Evolutionary conservation across 2,888 invertebrate species (phyloP).

Genomic region (Drosophila paranaensis): DNA sequence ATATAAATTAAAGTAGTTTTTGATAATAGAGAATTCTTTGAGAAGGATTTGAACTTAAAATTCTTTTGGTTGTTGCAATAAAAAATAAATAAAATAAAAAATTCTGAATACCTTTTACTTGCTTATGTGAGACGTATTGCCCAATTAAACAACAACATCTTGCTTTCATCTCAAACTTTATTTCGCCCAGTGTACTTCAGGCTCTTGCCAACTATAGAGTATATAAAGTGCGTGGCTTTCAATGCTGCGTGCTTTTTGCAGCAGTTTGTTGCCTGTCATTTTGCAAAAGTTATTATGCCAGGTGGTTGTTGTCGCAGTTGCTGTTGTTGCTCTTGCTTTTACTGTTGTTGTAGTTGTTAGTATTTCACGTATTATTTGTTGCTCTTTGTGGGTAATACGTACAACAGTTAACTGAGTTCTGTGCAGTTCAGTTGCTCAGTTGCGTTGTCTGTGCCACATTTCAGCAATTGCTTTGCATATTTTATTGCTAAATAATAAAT

Average conservation of each 20-base stretch:
- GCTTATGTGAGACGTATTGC: neutral
- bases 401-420: conserved; percentile 68
- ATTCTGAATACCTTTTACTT: neutral
- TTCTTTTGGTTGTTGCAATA: neutral
- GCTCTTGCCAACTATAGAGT: conserved; percentile 15
- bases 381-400: conserved; percentile 44
- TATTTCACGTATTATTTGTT: conserved; percentile 34
- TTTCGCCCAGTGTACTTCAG: neutral
- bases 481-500: conserved; percentile 82
- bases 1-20: too few species aligned
- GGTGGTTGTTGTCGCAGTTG: conserved; percentile 52
- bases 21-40: neutral
- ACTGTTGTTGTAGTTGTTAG: conserved; percentile 14
- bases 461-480: conserved; percentile 81
- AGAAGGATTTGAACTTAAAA: too few species aligned
- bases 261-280: conserved; percentile 68
- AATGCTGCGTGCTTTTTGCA: conserved; percentile 17
- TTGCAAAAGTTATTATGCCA: conserved; percentile 76
- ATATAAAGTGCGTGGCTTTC: conserved; percentile 26
- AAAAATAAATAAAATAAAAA: too few species aligned
- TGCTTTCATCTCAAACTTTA: neutral
- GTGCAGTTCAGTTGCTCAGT: conserved; percentile 27
- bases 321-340: conserved; percentile 20
- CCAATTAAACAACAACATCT: neutral
- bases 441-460: conserved; percentile 65